phyloP scores from a whole-genome alignment of 2,888 invertebrate species.

The Thyatira batis region DNA sequence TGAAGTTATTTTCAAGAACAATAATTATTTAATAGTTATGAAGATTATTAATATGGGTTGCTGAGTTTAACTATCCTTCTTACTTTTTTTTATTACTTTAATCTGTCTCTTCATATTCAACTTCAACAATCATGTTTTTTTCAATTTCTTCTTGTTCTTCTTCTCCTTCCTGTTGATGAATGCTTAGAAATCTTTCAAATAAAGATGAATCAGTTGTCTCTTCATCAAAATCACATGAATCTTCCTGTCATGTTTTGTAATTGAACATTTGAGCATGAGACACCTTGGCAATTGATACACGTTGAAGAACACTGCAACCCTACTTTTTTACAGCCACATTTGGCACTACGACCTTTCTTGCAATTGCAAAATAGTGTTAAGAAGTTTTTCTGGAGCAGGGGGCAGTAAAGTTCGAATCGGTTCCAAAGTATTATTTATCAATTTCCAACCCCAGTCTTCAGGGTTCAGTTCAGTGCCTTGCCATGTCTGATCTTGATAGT shows the following conservation, averaged over 20 bases:
- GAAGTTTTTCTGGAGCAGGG: constrained; percentile 13
- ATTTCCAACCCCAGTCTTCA: constrained; percentile 35
- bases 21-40: constrained; percentile 15
- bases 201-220: constrained; percentile 6
- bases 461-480: constrained; percentile 13
- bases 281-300: constrained; percentile 27
- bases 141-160: constrained; percentile 14
- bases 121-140: constrained; percentile 15
- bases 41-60: constrained; percentile 17
- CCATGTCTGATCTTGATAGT: constrained; percentile 22
- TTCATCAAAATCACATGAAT: constrained; percentile 17
- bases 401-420: constrained; percentile 10
- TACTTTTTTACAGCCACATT: constrained; percentile 34
- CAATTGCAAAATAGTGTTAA: constrained; percentile 19
- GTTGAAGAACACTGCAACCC: constrained; percentile 29
- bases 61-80: constrained; percentile 13
- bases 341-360: constrained; percentile 27
- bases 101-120: constrained; percentile 11
- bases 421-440: constrained; percentile 13
- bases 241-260: constrained; percentile 20
- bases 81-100: constrained; percentile 7
- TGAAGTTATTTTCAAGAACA: constrained; percentile 9
- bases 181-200: constrained; percentile 7
- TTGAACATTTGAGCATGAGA: constrained; percentile 26
- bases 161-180: constrained; percentile 11